These are phyloP conservation scores for Vidua macroura DNA, from an alignment of 2,113 vertebrate genomes.

Conservation along the genomic window DNA sequence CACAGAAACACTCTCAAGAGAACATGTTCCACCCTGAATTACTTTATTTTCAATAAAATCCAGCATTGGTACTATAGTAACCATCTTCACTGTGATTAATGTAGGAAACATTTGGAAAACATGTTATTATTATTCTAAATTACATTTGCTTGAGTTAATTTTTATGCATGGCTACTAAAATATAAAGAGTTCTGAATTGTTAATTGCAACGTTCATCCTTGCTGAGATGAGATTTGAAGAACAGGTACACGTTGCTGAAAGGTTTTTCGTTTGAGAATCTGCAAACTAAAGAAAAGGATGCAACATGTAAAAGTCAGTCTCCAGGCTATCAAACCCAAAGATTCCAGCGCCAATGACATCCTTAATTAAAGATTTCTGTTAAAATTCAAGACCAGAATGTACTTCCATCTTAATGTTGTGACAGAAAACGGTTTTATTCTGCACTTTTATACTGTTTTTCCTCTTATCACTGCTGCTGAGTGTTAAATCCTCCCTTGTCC, in stretches of 20 bases:
- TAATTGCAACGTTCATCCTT: constrained; percentile 63
- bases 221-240: constrained; percentile 37
- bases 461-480: background rate
- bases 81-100: constrained; percentile 65
- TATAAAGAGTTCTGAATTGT: constrained; percentile 61
- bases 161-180: constrained; percentile 65
- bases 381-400: background rate
- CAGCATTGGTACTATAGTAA: constrained; percentile 63
- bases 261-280: constrained; percentile 17
- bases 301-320: background rate
- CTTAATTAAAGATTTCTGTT: constrained; percentile 29
- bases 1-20: constrained; percentile 22
- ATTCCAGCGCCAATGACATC: background rate
- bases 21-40: background rate
- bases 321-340: background rate
- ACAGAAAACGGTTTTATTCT: background rate
- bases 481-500: background rate
- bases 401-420: background rate
- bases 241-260: background rate
- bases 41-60: constrained; percentile 59
- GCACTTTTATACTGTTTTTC: background rate
- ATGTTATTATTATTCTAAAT: constrained; percentile 77
- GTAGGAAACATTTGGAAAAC: constrained; percentile 64
- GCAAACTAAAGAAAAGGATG: background rate
- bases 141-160: constrained; percentile 73